These are phyloP conservation scores for Sphaeramia orbicularis DNA, from an alignment of 2,797 vertebrate genomes.

Conservation along the genomic window DNA sequence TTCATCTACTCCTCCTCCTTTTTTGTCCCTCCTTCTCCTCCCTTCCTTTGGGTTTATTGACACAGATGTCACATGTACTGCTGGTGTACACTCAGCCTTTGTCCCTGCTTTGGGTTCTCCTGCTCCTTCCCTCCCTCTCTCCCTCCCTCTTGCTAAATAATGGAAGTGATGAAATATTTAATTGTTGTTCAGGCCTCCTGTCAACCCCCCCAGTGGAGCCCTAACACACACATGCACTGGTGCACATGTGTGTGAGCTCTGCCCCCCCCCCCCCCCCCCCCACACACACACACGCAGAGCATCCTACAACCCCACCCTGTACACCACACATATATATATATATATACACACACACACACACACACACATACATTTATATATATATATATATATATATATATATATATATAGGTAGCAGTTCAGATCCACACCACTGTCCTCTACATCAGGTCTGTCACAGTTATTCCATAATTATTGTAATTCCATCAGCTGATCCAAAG, in stretches of 20 bases:
- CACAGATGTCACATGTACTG: slow-evolving; percentile 25
- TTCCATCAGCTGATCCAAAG: too few species aligned
- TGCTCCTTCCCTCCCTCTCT: slow-evolving; percentile 38
- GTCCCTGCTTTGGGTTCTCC: slow-evolving; percentile 40
- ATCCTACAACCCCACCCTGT: slow-evolving; percentile 66
- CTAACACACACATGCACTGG: slow-evolving; percentile 41
- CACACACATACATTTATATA: too few species aligned
- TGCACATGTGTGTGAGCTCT: slow-evolving; percentile 36
- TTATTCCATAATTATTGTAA: too few species aligned
- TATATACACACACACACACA: not conserved
- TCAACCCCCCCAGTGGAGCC: slow-evolving; percentile 71
- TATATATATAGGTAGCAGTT: too few species aligned
- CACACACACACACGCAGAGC: too few species aligned
- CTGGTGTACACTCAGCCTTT: slow-evolving; percentile 9
- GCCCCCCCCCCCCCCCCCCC: slow-evolving; percentile 31
- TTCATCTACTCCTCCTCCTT: slow-evolving; percentile 2
- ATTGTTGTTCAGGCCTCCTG: slow-evolving; percentile 81
- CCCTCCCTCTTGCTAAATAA: slow-evolving; percentile 77
- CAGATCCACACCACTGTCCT: too few species aligned
- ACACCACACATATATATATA: too few species aligned
- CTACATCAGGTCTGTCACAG: too few species aligned
- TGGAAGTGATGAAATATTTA: slow-evolving; percentile 87
- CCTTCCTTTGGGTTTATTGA: slow-evolving; percentile 5
- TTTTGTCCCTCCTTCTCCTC: slow-evolving; percentile 12
- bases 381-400: too few species aligned